Evolutionary conservation across 2,113 vertebrate species (phyloP), one percentile per base, ranked within the genome.

Genomic region (Hippocampus guttulatus): DNA sequence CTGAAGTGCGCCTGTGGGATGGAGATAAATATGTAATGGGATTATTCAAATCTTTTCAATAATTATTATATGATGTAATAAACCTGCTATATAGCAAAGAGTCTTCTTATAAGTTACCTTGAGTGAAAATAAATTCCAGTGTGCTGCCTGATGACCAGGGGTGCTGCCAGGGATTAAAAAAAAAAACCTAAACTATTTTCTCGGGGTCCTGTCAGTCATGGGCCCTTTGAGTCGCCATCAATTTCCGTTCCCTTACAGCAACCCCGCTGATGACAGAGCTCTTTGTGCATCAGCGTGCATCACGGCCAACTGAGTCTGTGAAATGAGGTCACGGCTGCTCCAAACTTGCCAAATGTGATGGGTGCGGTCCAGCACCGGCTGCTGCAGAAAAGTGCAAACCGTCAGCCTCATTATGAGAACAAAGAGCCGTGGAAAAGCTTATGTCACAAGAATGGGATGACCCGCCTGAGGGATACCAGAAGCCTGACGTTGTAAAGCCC

Each of bases 291-390:
- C 85, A 87, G 76, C 76, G 64, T 80, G 69, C 54, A 20, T 75
- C 70, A 76, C 68, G 33, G 82, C 75, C 81, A 79, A 76, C 27
- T 73, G 83, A 75, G 54, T 73, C 60, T 1, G 58, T 75, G 78
- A 87, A 90, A 90, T 84, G 82, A 83, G 88, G 83, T 71, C 83
- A 64, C 67, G 11, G 83, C 40, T 58, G 14, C 49, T 75, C 72
- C 69, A 66, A 71, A 79, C 61, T 71, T 4, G 64, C 68, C 66
- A 70, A 77, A 71, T 55, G 69, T 51, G 4, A 67, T 25, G 11
- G 30, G 47, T 45, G 38, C 30, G 27, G 55, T 75, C 49, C 54
- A 54, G 21, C 51, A 60, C 51, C 68, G 27, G 2, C 52, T 21
- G 67, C 54, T 54, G 25, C 68, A n/a, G 45, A 75, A 71, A 70